These are phyloP conservation scores for Colletes collaris DNA, from an alignment of 2,888 invertebrate species.

Conservation along the genomic window DNA sequence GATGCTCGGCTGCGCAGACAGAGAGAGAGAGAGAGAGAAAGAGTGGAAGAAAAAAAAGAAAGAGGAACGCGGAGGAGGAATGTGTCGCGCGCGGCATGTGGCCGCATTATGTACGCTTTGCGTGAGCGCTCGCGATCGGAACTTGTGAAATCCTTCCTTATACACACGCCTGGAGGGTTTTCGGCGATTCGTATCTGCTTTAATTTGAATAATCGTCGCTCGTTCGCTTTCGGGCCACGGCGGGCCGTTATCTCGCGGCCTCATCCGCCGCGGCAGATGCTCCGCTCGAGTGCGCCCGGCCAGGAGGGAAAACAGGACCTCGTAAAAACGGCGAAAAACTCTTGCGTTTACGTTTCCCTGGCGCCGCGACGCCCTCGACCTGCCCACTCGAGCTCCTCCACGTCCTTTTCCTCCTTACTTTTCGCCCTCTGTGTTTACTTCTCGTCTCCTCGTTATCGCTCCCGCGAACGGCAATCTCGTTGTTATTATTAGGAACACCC, in stretches of 20 bases:
- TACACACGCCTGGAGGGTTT: constrained; percentile 7
- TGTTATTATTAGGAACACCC: constrained; percentile 65
- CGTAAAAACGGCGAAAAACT: not conserved
- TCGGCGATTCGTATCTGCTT: constrained; percentile 33
- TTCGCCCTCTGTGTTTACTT: constrained; percentile 34
- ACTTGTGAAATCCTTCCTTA: constrained; percentile 17
- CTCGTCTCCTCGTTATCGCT: constrained; percentile 69
- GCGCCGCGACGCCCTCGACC: constrained; percentile 65
- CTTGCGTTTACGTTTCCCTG: constrained; percentile 58
- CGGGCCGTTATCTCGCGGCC: constrained; percentile 28
- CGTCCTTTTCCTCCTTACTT: constrained; percentile 27
- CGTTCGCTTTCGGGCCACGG: constrained; percentile 1
- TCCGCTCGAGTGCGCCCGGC: constrained; percentile 3
- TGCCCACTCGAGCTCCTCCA: constrained; percentile 24
- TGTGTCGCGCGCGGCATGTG: constrained; percentile 37
- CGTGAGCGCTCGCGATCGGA: constrained; percentile 32
- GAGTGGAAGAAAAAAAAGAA: not conserved
- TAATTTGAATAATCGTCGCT: constrained; percentile 48
- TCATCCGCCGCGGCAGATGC: constrained; percentile 34
- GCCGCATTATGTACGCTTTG: constrained; percentile 40
- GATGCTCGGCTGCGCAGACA: constrained; percentile 30
- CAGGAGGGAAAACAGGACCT: not conserved
- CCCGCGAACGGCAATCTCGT: constrained; percentile 63
- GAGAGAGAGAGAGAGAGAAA: not conserved
- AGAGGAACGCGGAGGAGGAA: constrained; percentile 17